Percentiles rank a stretch among this genome's conserved stretches.
These are phyloP conservation scores for Hippoglossus hippoglossus DNA, from an alignment of 2,797 vertebrate species.

Conservation along the genomic window DNA sequence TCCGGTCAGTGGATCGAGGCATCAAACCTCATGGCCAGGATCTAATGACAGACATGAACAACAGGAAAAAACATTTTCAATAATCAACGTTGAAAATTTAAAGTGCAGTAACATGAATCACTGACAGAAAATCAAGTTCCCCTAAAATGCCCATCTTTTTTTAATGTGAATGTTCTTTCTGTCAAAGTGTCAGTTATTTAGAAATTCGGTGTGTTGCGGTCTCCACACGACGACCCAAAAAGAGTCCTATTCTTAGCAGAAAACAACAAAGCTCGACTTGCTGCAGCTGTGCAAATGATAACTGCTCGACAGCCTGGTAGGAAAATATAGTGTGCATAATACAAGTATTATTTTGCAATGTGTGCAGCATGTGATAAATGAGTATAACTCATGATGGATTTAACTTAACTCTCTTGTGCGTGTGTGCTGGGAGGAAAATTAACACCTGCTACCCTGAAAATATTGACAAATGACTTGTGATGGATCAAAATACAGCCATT, in stretches of 20 bases:
- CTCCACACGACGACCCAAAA: slow-evolving; percentile 38
- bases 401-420: neutral
- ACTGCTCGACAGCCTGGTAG: slow-evolving; percentile 37
- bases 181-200: slow-evolving; percentile 30
- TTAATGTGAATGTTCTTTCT: slow-evolving; percentile 18
- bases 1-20: slow-evolving; percentile 99
- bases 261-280: slow-evolving; percentile 58
- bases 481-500: neutral
- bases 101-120: neutral
- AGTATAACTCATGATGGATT: neutral
- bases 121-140: neutral
- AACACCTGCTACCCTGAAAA: slow-evolving; percentile 6
- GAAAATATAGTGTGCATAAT: slow-evolving; percentile 16
- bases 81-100: neutral
- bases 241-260: slow-evolving; percentile 58
- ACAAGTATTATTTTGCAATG: slow-evolving; percentile 1
- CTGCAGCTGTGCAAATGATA: slow-evolving; percentile 55
- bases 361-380: neutral
- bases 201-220: slow-evolving; percentile 29
- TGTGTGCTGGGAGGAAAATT: neutral
- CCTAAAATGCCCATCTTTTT: neutral
- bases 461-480: neutral
- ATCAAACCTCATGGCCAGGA: slow-evolving; percentile 99
- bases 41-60: slow-evolving; percentile 73
- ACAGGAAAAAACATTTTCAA: neutral